phyloP scores from a whole-genome alignment of 2,888 invertebrate genomes.

The Calliopum simillimum region DNA sequence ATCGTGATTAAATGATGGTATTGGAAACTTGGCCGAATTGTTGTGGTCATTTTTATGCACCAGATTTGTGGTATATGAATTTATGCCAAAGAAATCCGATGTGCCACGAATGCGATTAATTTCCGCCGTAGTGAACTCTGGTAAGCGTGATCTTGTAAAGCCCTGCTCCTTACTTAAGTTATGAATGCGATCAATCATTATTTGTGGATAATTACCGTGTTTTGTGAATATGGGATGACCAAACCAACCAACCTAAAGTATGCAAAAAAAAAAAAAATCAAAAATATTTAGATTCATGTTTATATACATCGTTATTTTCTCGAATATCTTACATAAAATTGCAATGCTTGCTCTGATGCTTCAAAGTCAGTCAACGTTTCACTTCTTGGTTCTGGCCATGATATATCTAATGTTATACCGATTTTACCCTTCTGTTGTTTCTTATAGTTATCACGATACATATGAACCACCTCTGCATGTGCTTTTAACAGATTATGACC shows the following conservation, averaged over 20 bases:
- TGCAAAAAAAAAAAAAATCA: neutral
- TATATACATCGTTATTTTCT: neutral
- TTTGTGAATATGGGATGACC: constrained; percentile 75
- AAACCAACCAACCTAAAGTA: constrained; percentile 74
- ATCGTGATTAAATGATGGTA: constrained; percentile 74
- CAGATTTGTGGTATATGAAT: constrained; percentile 76
- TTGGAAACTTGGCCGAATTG: constrained; percentile 61
- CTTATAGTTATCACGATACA: constrained; percentile 73
- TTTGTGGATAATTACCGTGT: constrained; percentile 75
- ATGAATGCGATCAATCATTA: constrained; percentile 73
- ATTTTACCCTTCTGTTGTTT: constrained; percentile 72
- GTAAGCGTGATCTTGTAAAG: constrained; percentile 73
- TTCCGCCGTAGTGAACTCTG: constrained; percentile 73
- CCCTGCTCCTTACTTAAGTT: constrained; percentile 72
- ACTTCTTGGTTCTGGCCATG: constrained; percentile 73
- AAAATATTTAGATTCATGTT: neutral
- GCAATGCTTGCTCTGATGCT: constrained; percentile 73
- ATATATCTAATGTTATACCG: constrained; percentile 73
- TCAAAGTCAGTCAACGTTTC: constrained; percentile 70
- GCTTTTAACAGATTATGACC: constrained; percentile 80
- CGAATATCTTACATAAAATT: constrained; percentile 70
- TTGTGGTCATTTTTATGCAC: constrained; percentile 65
- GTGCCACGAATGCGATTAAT: constrained; percentile 72
- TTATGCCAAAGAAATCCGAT: constrained; percentile 80
- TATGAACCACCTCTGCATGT: constrained; percentile 77